phyloP scores from a whole-genome alignment of 2,888 invertebrate species.

The Campoletis raptor region DNA sequence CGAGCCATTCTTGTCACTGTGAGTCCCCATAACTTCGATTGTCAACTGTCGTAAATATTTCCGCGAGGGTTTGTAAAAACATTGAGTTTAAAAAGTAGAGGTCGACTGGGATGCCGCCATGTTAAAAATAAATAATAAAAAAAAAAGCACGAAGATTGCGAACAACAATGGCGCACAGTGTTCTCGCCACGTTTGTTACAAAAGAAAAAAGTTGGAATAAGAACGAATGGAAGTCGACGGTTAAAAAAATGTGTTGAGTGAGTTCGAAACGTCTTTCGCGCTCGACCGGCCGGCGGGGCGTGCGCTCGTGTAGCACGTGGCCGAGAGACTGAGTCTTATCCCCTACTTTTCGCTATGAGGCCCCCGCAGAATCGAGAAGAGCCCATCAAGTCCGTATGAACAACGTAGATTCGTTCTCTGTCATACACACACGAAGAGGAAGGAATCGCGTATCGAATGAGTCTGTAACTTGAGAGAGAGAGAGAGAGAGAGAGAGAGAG shows the following conservation, averaged over 20 bases:
- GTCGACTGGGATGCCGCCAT: neutral
- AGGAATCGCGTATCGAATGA: slow-evolving; percentile 33
- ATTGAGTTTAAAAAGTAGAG: neutral
- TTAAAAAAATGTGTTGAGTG: neutral
- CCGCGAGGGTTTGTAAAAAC: neutral
- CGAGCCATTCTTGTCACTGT: neutral
- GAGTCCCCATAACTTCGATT: neutral
- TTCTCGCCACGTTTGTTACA: neutral
- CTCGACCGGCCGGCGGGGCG: slow-evolving; percentile 82
- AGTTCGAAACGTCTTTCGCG: slow-evolving; percentile 64
- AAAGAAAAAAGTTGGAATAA: neutral
- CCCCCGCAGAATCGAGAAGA: slow-evolving; percentile 69
- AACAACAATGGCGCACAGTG: neutral
- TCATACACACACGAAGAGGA: slow-evolving; percentile 77
- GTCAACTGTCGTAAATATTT: neutral
- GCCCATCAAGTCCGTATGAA: slow-evolving; percentile 77
- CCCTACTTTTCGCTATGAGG: slow-evolving; percentile 79
- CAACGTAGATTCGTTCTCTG: slow-evolving; percentile 80
- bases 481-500: slow-evolving; percentile 71
- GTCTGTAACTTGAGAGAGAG: neutral
- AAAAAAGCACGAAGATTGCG: neutral
- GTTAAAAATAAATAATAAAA: neutral
- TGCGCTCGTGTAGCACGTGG: slow-evolving; percentile 84
- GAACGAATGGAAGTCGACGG: neutral
- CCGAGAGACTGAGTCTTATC: slow-evolving; percentile 82